phyloP scores from a whole-genome alignment of 2,113 vertebrate species.

The Vombatus ursinus region DNA sequence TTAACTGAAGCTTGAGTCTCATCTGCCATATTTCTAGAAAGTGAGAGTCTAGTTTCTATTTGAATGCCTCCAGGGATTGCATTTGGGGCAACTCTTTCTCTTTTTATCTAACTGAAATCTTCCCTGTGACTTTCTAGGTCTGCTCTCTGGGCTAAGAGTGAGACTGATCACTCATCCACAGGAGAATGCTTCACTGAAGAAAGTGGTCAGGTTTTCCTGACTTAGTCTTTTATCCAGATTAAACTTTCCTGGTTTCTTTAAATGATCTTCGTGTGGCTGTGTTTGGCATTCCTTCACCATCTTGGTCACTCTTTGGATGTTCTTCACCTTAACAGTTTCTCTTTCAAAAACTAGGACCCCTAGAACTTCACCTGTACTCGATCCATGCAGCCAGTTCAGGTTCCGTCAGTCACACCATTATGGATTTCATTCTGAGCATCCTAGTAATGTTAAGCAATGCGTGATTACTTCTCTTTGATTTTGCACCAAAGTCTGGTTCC shows the following conservation, averaged over 20 bases:
- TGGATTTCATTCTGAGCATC: neutral
- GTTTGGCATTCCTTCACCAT: neutral
- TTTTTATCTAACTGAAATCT: neutral
- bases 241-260: neutral
- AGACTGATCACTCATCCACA: neutral
- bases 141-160: neutral
- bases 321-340: neutral
- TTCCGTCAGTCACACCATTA: neutral
- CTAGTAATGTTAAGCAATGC: neutral
- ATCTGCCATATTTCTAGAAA: neutral
- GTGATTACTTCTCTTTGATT: neutral
- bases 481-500: neutral
- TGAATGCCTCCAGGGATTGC: neutral
- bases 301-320: neutral
- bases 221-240: neutral
- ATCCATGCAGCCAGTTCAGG: neutral
- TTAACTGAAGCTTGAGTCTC: neutral
- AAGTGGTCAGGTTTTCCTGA: neutral
- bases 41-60: neutral
- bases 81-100: neutral
- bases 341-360: neutral
- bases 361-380: neutral
- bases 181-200: neutral
- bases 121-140: neutral
- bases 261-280: neutral